Evolutionary conservation across 2,888 invertebrate species (phyloP).

Genomic region (Dascillus cervinus): DNA sequence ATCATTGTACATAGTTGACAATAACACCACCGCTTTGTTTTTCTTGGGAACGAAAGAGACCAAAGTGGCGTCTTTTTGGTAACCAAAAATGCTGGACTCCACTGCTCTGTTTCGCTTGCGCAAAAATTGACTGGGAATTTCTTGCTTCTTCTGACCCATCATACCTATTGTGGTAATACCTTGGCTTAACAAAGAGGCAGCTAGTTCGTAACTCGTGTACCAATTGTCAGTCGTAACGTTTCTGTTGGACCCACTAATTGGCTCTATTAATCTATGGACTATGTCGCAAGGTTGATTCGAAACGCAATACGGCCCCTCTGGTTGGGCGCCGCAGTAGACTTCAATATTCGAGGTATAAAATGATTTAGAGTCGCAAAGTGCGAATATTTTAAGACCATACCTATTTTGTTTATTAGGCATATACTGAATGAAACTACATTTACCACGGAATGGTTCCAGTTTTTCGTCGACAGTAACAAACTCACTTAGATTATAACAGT

Average conservation of each 20-base stretch:
- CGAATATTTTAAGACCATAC: background rate
- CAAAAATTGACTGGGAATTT: slow-evolving; percentile 1
- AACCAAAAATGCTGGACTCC: slow-evolving; percentile 15
- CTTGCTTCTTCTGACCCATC: slow-evolving; percentile 15
- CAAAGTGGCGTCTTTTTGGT: slow-evolving; percentile 20
- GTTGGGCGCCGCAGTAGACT: background rate
- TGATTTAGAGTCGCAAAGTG: background rate
- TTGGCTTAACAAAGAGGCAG: slow-evolving; percentile 4
- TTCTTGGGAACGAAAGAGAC: slow-evolving; percentile 22
- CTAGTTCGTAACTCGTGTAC: background rate
- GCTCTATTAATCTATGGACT: background rate
- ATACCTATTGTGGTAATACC: slow-evolving; percentile 17
- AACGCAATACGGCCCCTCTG: background rate
- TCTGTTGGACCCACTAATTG: background rate
- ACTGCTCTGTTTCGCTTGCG: slow-evolving; percentile 1
- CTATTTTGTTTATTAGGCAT: background rate
- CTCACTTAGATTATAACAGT: background rate
- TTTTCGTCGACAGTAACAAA: background rate
- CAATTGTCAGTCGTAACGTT: slow-evolving; percentile 1
- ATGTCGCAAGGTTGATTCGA: background rate
- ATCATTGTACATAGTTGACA: slow-evolving; percentile 23
- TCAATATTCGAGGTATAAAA: slow-evolving; percentile 1
- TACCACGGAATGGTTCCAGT: background rate
- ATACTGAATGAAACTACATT: slow-evolving; percentile 1
- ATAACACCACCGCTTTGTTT: slow-evolving; percentile 17